Evolutionary conservation across 2,113 vertebrate species (phyloP).

Genomic region (Aramus guarauna): DNA sequence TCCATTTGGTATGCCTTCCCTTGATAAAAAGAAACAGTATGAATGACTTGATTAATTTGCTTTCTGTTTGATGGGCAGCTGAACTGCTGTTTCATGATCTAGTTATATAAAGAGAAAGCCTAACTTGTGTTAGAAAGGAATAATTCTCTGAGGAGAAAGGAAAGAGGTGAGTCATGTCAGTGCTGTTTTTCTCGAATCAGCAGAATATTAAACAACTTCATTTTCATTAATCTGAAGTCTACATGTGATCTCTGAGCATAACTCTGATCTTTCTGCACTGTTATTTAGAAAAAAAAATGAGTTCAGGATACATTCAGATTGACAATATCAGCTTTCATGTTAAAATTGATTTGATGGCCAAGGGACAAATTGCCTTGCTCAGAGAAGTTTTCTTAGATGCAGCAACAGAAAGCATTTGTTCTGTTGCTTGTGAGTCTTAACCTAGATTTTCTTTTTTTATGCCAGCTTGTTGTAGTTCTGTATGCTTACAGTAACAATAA

Average conservation of each 20-base stretch:
- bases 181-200: constrained; percentile 3
- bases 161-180: constrained; percentile 42
- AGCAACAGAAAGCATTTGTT: not conserved
- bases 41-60: not conserved
- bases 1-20: not conserved
- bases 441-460: not conserved
- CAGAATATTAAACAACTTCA: constrained; percentile 26
- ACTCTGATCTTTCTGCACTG: not conserved
- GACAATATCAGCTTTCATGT: not conserved
- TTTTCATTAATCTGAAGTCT: not conserved
- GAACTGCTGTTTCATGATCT: not conserved
- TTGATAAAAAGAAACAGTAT: not conserved
- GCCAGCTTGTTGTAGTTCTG: not conserved
- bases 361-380: not conserved
- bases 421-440: not conserved
- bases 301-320: not conserved
- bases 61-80: not conserved
- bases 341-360: not conserved
- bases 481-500: not conserved
- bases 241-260: not conserved
- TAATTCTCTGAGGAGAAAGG: not conserved
- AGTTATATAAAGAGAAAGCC: not conserved
- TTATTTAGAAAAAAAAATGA: constrained; percentile 2
- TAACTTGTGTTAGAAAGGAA: not conserved
- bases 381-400: not conserved